A percentile compares a stretch with the other conserved stretches of the same genome.
phyloP scores from a whole-genome alignment of 2,797 vertebrate species.

The Podarcis lilfordi region DNA sequence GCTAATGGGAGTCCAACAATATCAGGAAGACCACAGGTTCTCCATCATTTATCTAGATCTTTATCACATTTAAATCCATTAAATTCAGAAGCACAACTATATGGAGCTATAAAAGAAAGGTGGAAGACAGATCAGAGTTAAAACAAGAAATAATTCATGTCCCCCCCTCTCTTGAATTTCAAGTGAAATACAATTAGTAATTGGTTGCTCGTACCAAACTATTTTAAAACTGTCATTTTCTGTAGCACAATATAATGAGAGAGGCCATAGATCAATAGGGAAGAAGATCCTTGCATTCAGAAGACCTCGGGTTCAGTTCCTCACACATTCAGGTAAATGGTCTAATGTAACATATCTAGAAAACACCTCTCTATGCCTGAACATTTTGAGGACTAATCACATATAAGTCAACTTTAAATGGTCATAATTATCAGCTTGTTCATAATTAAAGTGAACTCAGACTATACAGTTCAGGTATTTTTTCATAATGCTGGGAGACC shows the following conservation, averaged over 20 bases:
- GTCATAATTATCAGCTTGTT: no score
- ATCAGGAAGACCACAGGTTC: no score
- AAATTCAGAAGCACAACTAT: background rate
- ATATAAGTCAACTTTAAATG: background rate
- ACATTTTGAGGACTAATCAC: no score
- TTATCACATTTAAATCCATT: background rate
- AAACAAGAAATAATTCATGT: background rate
- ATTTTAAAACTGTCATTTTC: no score
- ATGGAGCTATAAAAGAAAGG: background rate
- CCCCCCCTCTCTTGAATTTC: background rate
- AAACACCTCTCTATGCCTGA: background rate
- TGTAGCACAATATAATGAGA: background rate
- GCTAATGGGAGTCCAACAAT: no score
- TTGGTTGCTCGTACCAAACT: no score
- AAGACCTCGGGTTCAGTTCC: background rate
- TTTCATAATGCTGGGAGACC: no score
- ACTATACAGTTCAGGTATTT: no score
- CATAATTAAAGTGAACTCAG: background rate
- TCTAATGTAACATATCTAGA: background rate
- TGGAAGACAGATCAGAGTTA: background rate
- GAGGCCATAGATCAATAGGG: no score
- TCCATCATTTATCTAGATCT: no score
- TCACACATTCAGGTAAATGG: background rate
- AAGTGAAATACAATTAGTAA: background rate
- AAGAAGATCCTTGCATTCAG: background rate